phyloP scores from a whole-genome alignment of 2,797 vertebrate genomes.

The Hippocampus kuda region DNA sequence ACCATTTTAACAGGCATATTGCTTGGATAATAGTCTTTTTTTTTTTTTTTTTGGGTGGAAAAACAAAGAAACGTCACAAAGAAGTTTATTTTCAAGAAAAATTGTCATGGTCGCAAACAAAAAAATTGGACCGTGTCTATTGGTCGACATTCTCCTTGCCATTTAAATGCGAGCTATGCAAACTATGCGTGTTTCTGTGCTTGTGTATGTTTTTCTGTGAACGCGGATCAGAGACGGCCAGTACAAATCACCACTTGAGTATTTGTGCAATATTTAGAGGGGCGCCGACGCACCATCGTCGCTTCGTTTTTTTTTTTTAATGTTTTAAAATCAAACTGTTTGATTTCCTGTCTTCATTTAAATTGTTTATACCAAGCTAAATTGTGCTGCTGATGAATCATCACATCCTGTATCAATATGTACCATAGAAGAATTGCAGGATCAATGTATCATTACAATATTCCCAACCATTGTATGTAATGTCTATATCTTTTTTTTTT shows the following conservation, averaged over 20 bases:
- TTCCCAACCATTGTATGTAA: conserved; percentile 33
- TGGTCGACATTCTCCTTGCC: background rate
- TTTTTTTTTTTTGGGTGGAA: background rate
- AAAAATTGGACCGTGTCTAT: background rate
- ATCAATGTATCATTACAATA: background rate
- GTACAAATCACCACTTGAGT: conserved; percentile 61
- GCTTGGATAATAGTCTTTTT: background rate
- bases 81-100: too few species aligned
- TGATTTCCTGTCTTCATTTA: background rate
- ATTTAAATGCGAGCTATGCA: conserved; percentile 11
- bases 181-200: conserved; percentile 13
- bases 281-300: conserved; percentile 5
- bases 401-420: conserved; percentile 2
- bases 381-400: conserved; percentile 1
- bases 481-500: conserved; percentile 31
- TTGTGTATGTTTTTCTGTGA: conserved; percentile 7
- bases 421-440: background rate
- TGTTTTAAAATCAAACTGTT: background rate
- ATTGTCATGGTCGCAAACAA: background rate
- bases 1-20: too few species aligned
- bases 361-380: background rate
- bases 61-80: background rate
- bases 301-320: background rate
- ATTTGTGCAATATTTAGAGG: conserved; percentile 67
- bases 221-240: conserved; percentile 40